Conservation (phyloP, 2,888 invertebrate genomes). For the Noctua pronuba region DNA sequence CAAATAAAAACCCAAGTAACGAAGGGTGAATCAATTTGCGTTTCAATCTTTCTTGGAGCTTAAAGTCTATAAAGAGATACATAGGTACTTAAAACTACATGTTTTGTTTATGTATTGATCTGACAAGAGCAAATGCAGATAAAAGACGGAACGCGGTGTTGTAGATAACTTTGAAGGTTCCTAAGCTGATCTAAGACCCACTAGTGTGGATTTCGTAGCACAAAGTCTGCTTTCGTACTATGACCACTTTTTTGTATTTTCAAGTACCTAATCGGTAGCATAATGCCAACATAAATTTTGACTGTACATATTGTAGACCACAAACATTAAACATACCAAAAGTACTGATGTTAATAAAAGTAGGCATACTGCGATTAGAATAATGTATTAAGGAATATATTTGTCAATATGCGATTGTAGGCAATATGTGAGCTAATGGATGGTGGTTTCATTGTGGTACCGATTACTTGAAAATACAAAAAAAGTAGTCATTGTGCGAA, state of each 20-base stretch:
- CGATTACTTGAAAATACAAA: too few relatives aligned
- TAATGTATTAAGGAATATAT: not conserved
- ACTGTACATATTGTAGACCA: not conserved
- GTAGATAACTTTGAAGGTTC: not conserved
- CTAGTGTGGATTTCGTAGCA: not conserved
- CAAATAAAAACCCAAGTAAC: not conserved
- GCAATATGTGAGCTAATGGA: too few relatives aligned
- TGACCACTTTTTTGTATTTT: not conserved
- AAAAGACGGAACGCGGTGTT: not conserved
- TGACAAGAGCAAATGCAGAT: not conserved
- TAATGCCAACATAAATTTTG: too few relatives aligned
- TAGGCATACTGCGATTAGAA: not conserved
- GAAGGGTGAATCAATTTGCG: not conserved
- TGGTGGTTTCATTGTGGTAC: too few relatives aligned
- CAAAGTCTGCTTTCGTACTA: not conserved
- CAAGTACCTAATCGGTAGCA: not conserved
- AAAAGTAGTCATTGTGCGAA: too few relatives aligned
- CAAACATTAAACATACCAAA: not conserved
- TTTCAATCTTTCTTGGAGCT: not conserved
- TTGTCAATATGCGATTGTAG: not conserved
- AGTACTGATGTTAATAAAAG: not conserved
- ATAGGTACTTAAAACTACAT: not conserved
- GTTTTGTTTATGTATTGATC: not conserved
- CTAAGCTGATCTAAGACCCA: not conserved
- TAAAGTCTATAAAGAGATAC: not conserved